phyloP scores from a whole-genome alignment of 2,797 vertebrate species.

The Eutrigla gurnardus region DNA sequence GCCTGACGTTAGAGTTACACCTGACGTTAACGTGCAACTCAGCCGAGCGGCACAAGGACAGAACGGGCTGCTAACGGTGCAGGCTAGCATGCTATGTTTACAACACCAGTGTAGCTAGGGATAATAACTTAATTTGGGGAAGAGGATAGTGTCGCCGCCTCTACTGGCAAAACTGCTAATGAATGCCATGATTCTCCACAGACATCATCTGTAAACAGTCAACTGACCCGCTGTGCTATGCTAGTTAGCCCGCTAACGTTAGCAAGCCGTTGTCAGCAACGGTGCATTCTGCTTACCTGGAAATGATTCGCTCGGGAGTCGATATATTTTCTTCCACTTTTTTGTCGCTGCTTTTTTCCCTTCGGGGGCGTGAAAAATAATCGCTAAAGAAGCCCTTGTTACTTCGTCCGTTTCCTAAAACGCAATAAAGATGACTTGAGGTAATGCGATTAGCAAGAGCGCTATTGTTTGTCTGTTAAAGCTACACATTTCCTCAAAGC shows the following conservation, averaged over 20 bases:
- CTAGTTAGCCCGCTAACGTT: slow-evolving; percentile 59
- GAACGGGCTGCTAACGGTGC: slow-evolving; percentile 37
- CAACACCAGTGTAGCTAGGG: not conserved
- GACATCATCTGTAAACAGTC: not conserved
- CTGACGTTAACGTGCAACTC: slow-evolving; percentile 9
- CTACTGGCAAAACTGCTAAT: not conserved
- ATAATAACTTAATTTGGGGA: not conserved
- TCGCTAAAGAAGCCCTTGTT: not conserved
- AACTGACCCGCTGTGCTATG: slow-evolving; percentile 27
- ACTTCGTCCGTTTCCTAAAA: slow-evolving; percentile 19
- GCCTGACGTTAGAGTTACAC: not conserved
- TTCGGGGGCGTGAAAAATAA: not conserved
- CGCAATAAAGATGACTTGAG: slow-evolving; percentile 37
- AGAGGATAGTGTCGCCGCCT: fast-evolving
- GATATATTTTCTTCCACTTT: slow-evolving; percentile 4
- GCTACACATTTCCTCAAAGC: slow-evolving; percentile 72
- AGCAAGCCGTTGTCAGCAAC: slow-evolving; percentile 39
- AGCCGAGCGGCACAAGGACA: slow-evolving; percentile 39
- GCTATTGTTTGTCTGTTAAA: slow-evolving; percentile 77
- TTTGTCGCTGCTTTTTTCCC: not conserved
- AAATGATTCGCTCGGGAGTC: slow-evolving; percentile 34
- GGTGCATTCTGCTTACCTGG: slow-evolving; percentile 63
- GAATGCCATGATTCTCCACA: not conserved
- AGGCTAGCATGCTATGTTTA: slow-evolving; percentile 54
- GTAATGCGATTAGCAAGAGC: slow-evolving; percentile 51